Conservation (phyloP, 2,888 invertebrate genomes). For the Hermaeophaga mercurialis region DNA sequence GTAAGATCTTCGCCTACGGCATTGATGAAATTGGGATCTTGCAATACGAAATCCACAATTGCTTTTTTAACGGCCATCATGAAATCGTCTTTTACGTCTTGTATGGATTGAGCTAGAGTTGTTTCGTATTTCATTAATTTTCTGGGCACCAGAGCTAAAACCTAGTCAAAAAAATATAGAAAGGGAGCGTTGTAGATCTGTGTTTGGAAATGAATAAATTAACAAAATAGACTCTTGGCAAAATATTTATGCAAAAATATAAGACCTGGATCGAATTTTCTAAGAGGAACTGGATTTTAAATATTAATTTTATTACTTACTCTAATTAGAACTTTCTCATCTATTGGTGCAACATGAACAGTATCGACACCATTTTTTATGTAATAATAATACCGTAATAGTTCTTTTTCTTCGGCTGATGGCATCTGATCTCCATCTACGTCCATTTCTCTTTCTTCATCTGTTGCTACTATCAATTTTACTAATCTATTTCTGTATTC, state of each 20-base stretch:
- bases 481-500: conserved; percentile 81
- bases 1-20: conserved; percentile 61
- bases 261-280: background rate
- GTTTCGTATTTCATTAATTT: conserved; percentile 68
- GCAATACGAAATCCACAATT: conserved; percentile 88
- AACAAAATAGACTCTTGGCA: background rate
- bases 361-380: conserved; percentile 90
- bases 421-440: conserved; percentile 60
- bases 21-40: conserved; percentile 70
- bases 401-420: conserved; percentile 69
- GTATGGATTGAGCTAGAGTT: conserved; percentile 66
- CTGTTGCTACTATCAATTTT: conserved; percentile 70
- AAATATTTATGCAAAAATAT: background rate
- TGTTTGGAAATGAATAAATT: background rate
- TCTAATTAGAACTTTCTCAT: conserved; percentile 70
- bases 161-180: conserved; percentile 57
- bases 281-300: too few relatives aligned
- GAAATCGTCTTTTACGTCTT: conserved; percentile 85
- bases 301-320: too few relatives aligned
- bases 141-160: conserved; percentile 68
- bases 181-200: too few relatives aligned
- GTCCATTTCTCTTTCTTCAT: conserved; percentile 58
- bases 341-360: conserved; percentile 84
- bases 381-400: conserved; percentile 87
- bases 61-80: conserved; percentile 88